Evolutionary conservation across 92 coral and sea anemone species (phyloP).

Genomic region (Porites lobata): DNA sequence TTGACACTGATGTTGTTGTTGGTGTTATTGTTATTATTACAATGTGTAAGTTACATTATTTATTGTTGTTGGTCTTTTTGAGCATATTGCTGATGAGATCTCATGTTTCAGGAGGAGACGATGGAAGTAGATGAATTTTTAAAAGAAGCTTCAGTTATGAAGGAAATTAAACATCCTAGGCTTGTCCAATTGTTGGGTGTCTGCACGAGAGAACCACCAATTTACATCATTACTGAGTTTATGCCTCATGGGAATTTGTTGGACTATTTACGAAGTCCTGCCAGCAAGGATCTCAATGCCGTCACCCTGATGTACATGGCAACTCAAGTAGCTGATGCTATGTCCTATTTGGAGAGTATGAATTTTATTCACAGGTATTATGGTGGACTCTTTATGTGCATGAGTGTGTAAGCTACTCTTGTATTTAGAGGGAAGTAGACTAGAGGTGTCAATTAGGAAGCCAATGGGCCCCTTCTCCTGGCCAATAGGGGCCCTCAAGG

Average conservation of each 20-base stretch:
- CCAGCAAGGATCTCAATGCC: conserved; percentile 91
- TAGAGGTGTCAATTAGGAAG: not conserved
- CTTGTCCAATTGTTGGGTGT: conserved; percentile 96
- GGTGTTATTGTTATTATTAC: no score
- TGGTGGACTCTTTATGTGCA: not conserved
- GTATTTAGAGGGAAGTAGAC: not conserved
- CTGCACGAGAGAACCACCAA: conserved; percentile 98
- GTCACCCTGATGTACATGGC: conserved; percentile 95
- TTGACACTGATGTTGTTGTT: no score
- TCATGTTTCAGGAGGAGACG: conserved; percentile 87
- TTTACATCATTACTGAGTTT: conserved; percentile 95
- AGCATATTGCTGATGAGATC: not conserved
- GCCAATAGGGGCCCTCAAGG: no score
- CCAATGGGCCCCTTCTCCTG: no score
- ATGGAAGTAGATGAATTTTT: conserved; percentile 99
- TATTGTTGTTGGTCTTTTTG: no score
- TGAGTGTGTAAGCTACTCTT: no score
- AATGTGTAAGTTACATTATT: no score
- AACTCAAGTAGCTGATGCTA: conserved; percentile 95
- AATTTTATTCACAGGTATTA: conserved; percentile 96
- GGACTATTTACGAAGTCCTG: conserved; percentile 93
- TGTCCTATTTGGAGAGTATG: conserved; percentile 91
- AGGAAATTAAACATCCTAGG: conserved; percentile 88
- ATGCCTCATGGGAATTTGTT: conserved; percentile 94
- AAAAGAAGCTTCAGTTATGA: conserved; percentile 96